Base-by-base conservation (phyloP, 2,888 invertebrate genomes). In the Epistrophe grossulariae region DNA sequence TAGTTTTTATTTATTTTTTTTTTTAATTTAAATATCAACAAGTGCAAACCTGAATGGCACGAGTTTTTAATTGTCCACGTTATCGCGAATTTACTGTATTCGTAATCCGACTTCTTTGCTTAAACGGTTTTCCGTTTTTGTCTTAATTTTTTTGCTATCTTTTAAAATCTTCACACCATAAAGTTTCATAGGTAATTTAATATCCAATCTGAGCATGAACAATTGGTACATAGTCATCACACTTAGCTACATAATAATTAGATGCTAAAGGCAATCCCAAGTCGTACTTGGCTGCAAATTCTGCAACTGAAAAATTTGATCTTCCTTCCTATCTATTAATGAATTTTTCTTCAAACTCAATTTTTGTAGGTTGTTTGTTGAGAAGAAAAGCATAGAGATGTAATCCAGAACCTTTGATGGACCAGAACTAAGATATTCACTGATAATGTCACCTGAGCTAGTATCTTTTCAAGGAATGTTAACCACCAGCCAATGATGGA, bases 401-500 rank as follows among this genome's bases (percentile, higher is more conserved):
- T 4, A 95, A 93, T 4, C 95, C 97, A 1, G 96, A 95, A 60
- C 91, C 95, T 89, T 95, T 28, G 98, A 98, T 1, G 98, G 98
- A 13, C 97, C 98, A 9, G 98, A 95, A 55, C 98, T 98, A 50
- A 97, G 93, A 93, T 98, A 99, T 31, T 95, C 95, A 2, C 96
- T 95, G 0, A 98, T 93, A 1, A 94, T 94, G 79, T 97, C 96
- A n/a, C 98, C 98, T 13, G 94, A 93, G 0, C 92, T 91, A 4
- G 98, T 91, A 85, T 96, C 93, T 88, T 91, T 93, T n/a, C 96
- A 98, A 19, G 96, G 97, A 89, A 99, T 96, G 91, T 98, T 98
- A 31, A 95, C 96, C 0, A 98, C 96, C 15, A 98, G 93, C 98
- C 98, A 98, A 92, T 98, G 98, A 91, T 96, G 96, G 96, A 96